Base-by-base conservation (phyloP, 1,140 invertebrate species). In the Neodiprion virginianus region DNA sequence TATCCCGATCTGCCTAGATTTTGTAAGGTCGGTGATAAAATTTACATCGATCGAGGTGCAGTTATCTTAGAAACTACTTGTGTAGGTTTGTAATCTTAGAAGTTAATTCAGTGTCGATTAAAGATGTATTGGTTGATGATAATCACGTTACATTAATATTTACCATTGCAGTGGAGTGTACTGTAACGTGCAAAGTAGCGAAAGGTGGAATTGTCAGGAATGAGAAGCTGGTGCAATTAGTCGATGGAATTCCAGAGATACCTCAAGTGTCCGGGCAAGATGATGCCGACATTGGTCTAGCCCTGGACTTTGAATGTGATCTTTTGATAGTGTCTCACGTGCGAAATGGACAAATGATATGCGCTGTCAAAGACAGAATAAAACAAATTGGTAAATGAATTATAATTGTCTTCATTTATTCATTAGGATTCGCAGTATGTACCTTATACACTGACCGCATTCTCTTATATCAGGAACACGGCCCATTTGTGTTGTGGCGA, bases 401-500 rank as follows among this genome's bases (percentile, higher is more conserved):
- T 40, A 3, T 40, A 3, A 40, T 5, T 40, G 28, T 40, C 28
- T 3, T 40, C 1, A 40, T 4, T 40, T 40, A 40, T 40, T 40
- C 28, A 5, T 40, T 40, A 40, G 28, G 28, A 40, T 3, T 40
- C 28, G 28, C 28, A 40, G 5, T 40, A 40, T 1, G 28, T 40
- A 40, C 28, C 28, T 40, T 40, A 40, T 40, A 2, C 5, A 5
- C 28, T 40, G 28, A 40, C 28, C 5, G 28, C 2, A 40, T 75
- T 21, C 61, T 75, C 48, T 72, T 72, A 48, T 48, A 12, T 48
- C 48, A 80, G 78, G 67, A 2, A 71, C 21, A 50, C 73, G 61
- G 67, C 65, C 66, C 61, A 78, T 83, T 48, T 76, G 72, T 28
- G 28, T 83, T 7, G 23, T 81, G 8, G 74, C 90, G 61, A 93